Evolutionary conservation across 35 echinoderm and acorn worm genomes (phyloP), one percentile per base, ranked within the genome.

Genomic region (Stichopus chloronotus): DNA sequence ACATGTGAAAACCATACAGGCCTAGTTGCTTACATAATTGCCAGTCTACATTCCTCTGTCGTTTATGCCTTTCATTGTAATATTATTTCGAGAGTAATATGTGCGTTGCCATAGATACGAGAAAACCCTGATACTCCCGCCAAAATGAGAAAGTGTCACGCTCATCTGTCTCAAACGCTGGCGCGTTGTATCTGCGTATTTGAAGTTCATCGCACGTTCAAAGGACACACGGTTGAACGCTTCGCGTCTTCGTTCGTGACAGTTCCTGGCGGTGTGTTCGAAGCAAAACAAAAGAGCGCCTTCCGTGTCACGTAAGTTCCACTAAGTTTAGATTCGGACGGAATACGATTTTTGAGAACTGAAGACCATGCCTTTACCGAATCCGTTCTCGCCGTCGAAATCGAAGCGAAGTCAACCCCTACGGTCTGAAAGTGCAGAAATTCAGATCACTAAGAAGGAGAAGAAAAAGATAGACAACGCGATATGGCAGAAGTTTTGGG

Each of bases 401-500:
- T 57, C 58, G 52, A 53, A 55, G 79, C 53, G 81, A 2, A 55
- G 52, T 16, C 81, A 84, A 5, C 81, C 11, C 4, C 9, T 53
- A 21, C 57, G 55, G 55, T 84, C 81, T 3, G 81, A 23, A 84
- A 84, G 58, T 84, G 12, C 55, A 0, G 81, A 84, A 22, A 84
- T n/a, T 4, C 17, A 53, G 10, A 12, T 21, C 21, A 11, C 8
- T 5, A 57, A 9, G 5, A 84, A 84, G 81, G 21, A 58, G 58
- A 24, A 16, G 55, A 58, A 84, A 20, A 92, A 92, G 53, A 92
- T 78, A 56, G 90, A 92, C 78, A 60, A 23, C 77, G 55, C 57
- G 2, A 24, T 78, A 53, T 79, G 90, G 90, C 90, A 92, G 11
- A 25, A 21, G 59, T 78, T 92, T 74, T 78, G 90, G 81, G 81